Percentiles rank a stretch among this genome's conserved stretches.
Evolutionary conservation across 2,888 invertebrate genomes (phyloP).

Genomic region (Sphaerolaimus hirsutus): DNA sequence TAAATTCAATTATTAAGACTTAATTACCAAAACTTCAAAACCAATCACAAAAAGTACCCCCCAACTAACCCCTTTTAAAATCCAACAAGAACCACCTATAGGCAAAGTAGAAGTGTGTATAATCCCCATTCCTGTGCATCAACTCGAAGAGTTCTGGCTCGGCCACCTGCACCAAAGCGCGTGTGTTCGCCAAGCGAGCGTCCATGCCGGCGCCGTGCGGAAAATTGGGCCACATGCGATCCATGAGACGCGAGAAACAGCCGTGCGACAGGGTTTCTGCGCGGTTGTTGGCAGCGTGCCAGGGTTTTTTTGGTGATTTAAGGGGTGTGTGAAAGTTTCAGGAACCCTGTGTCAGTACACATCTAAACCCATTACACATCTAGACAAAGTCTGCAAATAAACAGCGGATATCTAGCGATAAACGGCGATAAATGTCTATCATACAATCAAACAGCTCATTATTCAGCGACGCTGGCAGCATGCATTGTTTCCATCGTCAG

Average conservation of each 20-base stretch:
- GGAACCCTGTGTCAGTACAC: too few relatives aligned
- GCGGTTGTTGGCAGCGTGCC: not conserved
- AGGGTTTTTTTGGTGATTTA: too few relatives aligned
- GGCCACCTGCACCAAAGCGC: constrained; percentile 44
- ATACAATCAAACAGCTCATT: too few relatives aligned
- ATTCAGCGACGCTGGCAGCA: too few relatives aligned
- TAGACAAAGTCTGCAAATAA: too few relatives aligned
- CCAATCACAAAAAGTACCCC: not conserved
- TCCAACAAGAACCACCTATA: constrained; percentile 89
- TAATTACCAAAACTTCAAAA: not conserved
- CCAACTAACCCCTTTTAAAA: constrained; percentile 49
- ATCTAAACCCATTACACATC: too few relatives aligned
- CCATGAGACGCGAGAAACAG: constrained; percentile 71
- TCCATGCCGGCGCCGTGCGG: constrained; percentile 79
- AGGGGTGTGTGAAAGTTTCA: too few relatives aligned
- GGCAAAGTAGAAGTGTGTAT: constrained; percentile 88
- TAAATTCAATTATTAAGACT: too few relatives aligned
- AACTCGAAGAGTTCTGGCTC: constrained; percentile 77
- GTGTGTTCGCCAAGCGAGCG: constrained; percentile 78
- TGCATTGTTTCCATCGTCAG: too few relatives aligned
- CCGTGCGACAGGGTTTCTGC: constrained; percentile 40
- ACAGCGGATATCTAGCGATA: too few relatives aligned
- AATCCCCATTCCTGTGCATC: constrained; percentile 81
- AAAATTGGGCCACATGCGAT: constrained; percentile 67
- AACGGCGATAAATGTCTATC: too few relatives aligned